A percentile compares a stretch with the other conserved stretches of the same genome.
These are phyloP conservation scores for Panagrolaimus sp. DNA, from an alignment of 1,140 invertebrate genomes.

Conservation along the genomic window DNA sequence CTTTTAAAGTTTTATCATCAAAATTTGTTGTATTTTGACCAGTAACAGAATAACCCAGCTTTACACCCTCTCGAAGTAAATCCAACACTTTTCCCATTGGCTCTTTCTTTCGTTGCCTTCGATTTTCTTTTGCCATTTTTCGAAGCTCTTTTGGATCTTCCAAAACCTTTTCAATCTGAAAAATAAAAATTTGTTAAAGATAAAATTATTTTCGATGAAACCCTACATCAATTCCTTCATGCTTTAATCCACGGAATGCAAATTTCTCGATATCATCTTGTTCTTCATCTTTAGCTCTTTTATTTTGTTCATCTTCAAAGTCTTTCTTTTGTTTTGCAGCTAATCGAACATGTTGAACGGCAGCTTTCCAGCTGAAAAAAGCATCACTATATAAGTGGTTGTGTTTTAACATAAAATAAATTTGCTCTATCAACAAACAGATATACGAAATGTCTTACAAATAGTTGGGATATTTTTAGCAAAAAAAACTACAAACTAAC, in stretches of 20 bases:
- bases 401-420: neutral
- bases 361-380: neutral
- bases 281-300: neutral
- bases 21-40: constrained; percentile 5
- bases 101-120: neutral
- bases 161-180: constrained; percentile 7
- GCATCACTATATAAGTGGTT: neutral
- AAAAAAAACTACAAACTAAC: neutral
- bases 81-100: neutral
- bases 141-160: neutral
- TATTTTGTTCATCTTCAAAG: neutral
- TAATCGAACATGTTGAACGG: neutral
- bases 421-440: no score
- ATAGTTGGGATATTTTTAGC: no score
- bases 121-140: constrained; percentile 4
- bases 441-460: no score
- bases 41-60: neutral
- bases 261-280: neutral
- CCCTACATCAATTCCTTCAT: neutral
- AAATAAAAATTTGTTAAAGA: no score
- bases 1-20: constrained; percentile 9
- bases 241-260: neutral
- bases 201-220: no score
- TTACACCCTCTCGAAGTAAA: constrained; percentile 3
- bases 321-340: constrained; percentile 2